Conservation (phyloP, 2,113 vertebrate genomes). For the Trichechus manatus region DNA sequence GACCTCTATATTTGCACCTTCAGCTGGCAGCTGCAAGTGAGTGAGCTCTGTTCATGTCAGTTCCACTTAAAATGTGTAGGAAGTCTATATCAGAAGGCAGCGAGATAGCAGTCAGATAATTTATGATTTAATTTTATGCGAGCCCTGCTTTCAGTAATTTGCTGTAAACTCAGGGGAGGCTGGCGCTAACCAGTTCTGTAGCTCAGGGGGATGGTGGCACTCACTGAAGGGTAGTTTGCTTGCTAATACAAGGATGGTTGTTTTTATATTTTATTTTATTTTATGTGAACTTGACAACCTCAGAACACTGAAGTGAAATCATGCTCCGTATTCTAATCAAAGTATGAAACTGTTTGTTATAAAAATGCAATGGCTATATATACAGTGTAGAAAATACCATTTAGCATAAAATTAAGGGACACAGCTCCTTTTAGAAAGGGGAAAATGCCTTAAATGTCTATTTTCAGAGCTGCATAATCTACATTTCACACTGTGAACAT, state of each 20-base stretch:
- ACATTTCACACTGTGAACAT: slow-evolving; percentile 84
- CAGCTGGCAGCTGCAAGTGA: slow-evolving; percentile 88
- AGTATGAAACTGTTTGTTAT: slow-evolving; percentile 89
- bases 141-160: slow-evolving; percentile 98
- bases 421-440: slow-evolving; percentile 72
- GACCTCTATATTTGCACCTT: slow-evolving; percentile 90
- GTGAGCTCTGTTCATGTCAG: slow-evolving; percentile 90
- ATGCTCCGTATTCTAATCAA: slow-evolving; percentile 91
- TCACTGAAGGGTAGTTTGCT: slow-evolving; percentile 93
- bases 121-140: slow-evolving; percentile 99
- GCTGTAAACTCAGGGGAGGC: slow-evolving; percentile 95
- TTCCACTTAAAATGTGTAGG: slow-evolving; percentile 93
- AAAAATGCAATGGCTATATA: slow-evolving; percentile 85
- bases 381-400: slow-evolving; percentile 85
- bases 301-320: slow-evolving; percentile 90
- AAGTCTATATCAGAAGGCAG: slow-evolving; percentile 94
- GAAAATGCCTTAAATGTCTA: slow-evolving; percentile 82
- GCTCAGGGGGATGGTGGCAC: slow-evolving; percentile 91
- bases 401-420: slow-evolving; percentile 85
- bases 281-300: slow-evolving; percentile 92
- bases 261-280: slow-evolving; percentile 94
- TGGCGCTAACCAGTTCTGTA: slow-evolving; percentile 93
- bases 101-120: slow-evolving; percentile 98
- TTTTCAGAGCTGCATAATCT: slow-evolving; percentile 85
- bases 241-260: slow-evolving; percentile 92